A percentile compares a stretch with the other conserved stretches of the same genome.
Evolutionary conservation across 2,113 vertebrate genomes (phyloP).

Genomic region (Python bivittatus): DNA sequence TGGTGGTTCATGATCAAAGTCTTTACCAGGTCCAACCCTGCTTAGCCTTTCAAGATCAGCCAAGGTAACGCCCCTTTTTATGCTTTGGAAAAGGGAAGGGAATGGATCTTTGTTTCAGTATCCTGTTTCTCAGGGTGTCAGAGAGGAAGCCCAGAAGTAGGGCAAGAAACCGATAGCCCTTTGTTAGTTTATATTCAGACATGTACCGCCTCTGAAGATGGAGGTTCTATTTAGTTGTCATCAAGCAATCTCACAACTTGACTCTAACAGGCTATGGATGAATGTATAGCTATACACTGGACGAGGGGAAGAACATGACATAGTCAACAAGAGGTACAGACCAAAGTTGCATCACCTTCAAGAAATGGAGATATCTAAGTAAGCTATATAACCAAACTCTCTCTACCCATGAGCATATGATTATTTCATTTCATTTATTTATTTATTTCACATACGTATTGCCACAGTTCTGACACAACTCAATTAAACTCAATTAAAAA

Average conservation of each 20-base stretch:
- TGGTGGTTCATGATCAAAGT: neutral
- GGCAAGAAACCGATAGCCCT: neutral
- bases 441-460: neutral
- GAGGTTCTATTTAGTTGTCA: neutral
- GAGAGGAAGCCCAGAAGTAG: neutral
- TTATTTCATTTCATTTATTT: neutral
- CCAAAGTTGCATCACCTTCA: neutral
- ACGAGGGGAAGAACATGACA: neutral
- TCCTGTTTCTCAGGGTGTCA: neutral
- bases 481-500: neutral
- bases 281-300: too few relatives aligned
- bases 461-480: neutral
- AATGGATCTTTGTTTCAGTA: neutral
- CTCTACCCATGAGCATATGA: neutral
- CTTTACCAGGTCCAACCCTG: neutral
- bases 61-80: neutral
- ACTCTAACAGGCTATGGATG: neutral
- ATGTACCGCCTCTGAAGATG: neutral
- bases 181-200: neutral
- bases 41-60: neutral
- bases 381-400: neutral
- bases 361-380: neutral
- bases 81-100: neutral
- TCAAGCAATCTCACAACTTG: neutral
- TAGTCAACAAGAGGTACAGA: neutral